Conservation (phyloP, 2,888 invertebrate genomes). For the Eupithecia pulchellata region DNA sequence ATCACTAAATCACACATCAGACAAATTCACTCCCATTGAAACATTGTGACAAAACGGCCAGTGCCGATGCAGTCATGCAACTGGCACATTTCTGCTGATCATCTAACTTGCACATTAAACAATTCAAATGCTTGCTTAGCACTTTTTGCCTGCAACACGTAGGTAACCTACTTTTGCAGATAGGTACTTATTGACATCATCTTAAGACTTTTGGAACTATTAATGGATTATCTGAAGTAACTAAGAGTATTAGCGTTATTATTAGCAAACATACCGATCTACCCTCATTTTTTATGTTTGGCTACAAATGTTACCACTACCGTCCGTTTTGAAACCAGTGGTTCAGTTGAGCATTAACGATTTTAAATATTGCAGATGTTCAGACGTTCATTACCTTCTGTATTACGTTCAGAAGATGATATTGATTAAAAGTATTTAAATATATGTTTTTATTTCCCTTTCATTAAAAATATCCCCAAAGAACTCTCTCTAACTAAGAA, state of each 20-base stretch:
- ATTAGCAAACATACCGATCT: neutral
- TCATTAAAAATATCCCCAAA: too few relatives aligned
- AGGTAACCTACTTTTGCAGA: neutral
- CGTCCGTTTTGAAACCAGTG: neutral
- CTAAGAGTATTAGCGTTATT: neutral
- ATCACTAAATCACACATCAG: slow-evolving; percentile 46
- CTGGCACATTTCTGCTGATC: slow-evolving; percentile 59
- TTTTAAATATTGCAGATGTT: too few relatives aligned
- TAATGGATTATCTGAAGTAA: neutral
- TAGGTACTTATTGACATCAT: neutral
- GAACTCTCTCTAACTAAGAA: too few relatives aligned
- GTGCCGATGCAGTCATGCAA: slow-evolving; percentile 51
- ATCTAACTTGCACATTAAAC: slow-evolving; percentile 51
- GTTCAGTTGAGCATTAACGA: too few relatives aligned
- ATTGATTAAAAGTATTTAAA: too few relatives aligned
- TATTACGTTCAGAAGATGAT: too few relatives aligned
- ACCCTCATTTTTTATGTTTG: neutral
- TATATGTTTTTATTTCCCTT: too few relatives aligned
- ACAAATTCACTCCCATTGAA: slow-evolving; percentile 22
- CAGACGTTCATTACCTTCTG: too few relatives aligned
- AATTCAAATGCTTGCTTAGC: slow-evolving; percentile 34
- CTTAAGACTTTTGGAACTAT: neutral
- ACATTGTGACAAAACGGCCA: slow-evolving; percentile 48
- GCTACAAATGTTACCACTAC: neutral
- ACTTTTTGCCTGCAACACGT: slow-evolving; percentile 21